These are phyloP conservation scores for Urocitellus parryii DNA, from an alignment of 2,113 vertebrate genomes.

Conservation along the genomic window DNA sequence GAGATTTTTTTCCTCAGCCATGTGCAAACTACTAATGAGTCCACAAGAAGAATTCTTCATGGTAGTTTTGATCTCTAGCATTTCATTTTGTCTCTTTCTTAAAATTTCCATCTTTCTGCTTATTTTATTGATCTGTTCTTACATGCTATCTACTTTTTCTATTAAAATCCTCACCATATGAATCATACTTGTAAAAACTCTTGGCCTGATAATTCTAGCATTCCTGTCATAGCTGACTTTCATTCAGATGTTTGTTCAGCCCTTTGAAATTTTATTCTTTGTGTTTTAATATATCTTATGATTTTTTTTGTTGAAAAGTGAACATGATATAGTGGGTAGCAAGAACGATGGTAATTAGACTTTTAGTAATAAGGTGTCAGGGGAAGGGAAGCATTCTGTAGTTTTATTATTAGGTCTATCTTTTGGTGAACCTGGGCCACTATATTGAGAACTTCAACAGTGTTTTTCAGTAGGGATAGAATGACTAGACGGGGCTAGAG, in stretches of 20 bases:
- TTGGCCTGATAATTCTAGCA: too few relatives aligned
- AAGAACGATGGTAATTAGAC: neutral
- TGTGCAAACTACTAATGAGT: neutral
- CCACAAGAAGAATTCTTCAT: neutral
- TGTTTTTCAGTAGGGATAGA: too few relatives aligned
- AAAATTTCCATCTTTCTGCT: too few relatives aligned
- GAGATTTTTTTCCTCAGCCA: neutral
- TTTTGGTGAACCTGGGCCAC: too few relatives aligned
- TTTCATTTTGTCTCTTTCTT: neutral
- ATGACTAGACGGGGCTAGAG: too few relatives aligned
- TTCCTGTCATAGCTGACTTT: neutral
- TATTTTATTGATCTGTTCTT: too few relatives aligned
- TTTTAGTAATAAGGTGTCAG: neutral
- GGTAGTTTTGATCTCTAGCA: neutral
- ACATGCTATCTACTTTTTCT: too few relatives aligned
- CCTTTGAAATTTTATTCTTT: neutral
- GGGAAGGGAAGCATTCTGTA: too few relatives aligned
- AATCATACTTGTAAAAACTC: too few relatives aligned
- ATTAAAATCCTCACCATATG: too few relatives aligned
- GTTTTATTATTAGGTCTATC: too few relatives aligned
- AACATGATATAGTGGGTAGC: neutral
- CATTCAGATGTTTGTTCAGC: neutral
- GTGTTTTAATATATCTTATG: neutral
- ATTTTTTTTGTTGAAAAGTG: neutral
- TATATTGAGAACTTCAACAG: too few relatives aligned